Conservation (phyloP, 2,888 invertebrate genomes). For the Drosophila putrida region DNA sequence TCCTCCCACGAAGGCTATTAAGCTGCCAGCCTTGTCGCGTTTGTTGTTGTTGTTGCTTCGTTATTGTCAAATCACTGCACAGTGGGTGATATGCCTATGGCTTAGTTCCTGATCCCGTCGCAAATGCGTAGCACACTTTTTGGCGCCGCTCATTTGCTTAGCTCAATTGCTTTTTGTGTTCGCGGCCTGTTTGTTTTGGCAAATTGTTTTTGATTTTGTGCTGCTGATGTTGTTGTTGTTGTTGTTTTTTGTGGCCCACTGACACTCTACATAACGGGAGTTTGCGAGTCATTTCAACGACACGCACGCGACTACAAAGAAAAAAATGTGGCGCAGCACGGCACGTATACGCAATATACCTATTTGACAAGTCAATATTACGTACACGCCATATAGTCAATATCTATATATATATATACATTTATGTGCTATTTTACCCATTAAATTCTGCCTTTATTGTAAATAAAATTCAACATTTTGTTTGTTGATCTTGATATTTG, state of each 20-base stretch:
- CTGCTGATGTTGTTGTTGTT: too few species aligned
- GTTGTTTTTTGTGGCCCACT: neutral
- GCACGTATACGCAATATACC: slow-evolving; percentile 7
- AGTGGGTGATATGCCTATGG: slow-evolving; percentile 41
- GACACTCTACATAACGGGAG: slow-evolving; percentile 7
- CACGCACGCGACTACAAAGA: slow-evolving; percentile 2
- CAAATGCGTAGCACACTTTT: slow-evolving; percentile 49
- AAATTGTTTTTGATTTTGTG: slow-evolving; percentile 15
- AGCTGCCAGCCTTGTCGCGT: slow-evolving; percentile 12
- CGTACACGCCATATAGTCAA: slow-evolving; percentile 41
- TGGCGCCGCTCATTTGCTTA: slow-evolving; percentile 23
- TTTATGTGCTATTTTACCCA: slow-evolving; percentile 9
- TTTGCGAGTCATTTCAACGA: slow-evolving; percentile 20
- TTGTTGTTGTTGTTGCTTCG: slow-evolving; percentile 5
- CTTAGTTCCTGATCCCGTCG: slow-evolving; percentile 49
- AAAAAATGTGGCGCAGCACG: neutral
- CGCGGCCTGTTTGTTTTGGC: slow-evolving; percentile 28
- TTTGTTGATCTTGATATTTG: slow-evolving; percentile 1
- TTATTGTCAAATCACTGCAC: slow-evolving; percentile 40
- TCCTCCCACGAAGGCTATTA: slow-evolving; percentile 35
- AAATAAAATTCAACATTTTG: slow-evolving; percentile 7
- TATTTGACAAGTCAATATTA: neutral
- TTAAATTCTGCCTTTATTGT: neutral
- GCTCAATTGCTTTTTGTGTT: neutral
- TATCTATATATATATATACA: slow-evolving; percentile 21